Percentiles rank a stretch among this genome's conserved stretches.
Evolutionary conservation across 2,888 invertebrate genomes (phyloP).

Genomic region (Muschampia plurimacula): DNA sequence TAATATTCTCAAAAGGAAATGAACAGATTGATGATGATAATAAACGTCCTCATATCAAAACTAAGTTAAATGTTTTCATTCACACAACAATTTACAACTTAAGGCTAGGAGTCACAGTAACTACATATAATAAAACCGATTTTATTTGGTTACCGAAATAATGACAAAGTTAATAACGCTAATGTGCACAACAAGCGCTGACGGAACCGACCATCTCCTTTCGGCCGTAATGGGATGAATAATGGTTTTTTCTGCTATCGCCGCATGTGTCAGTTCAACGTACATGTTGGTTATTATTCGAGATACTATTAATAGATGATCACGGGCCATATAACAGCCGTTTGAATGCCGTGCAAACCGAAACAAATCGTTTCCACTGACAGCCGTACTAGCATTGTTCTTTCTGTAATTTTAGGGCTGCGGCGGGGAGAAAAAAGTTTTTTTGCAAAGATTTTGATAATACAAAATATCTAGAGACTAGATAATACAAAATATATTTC

Average conservation of each 20-base stretch:
- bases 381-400: constrained; percentile 48
- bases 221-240: constrained; percentile 28
- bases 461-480: no score
- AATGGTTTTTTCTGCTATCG: constrained; percentile 28
- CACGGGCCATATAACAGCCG: constrained; percentile 50
- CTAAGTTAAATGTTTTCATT: no score
- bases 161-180: constrained; percentile 1
- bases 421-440: neutral
- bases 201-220: neutral
- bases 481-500: no score
- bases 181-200: constrained; percentile 1
- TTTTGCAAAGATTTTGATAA: no score
- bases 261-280: constrained; percentile 20
- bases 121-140: neutral
- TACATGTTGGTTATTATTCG: constrained; percentile 53
- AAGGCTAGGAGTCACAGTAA: no score
- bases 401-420: constrained; percentile 52
- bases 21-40: no score
- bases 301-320: constrained; percentile 55
- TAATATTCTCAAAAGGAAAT: no score
- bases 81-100: no score
- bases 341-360: constrained; percentile 51
- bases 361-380: constrained; percentile 54
- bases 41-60: no score
- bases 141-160: constrained; percentile 7